Conservation (phyloP, 2,888 invertebrate genomes). For the Chrysotoxum bicinctum region DNA sequence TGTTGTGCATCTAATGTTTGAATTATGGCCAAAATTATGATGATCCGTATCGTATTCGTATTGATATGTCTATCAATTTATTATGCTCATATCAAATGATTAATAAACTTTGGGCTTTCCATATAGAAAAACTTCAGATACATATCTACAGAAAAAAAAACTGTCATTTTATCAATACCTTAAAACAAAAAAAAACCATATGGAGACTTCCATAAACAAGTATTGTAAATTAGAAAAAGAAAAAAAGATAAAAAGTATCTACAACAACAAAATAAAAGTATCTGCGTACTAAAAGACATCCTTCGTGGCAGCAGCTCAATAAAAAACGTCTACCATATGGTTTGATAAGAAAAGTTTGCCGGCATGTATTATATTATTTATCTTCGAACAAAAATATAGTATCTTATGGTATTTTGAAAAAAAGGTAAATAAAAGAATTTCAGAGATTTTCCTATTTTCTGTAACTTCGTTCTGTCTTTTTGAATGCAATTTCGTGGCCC, state of each 20-base stretch:
- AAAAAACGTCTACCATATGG: conserved; percentile 69
- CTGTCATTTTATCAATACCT: conserved; percentile 48
- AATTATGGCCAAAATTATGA: conserved; percentile 12
- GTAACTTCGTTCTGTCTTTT: background rate
- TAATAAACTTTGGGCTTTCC: conserved; percentile 15
- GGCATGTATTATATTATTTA: conserved; percentile 9
- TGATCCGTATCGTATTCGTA: background rate
- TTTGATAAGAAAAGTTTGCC: conserved; percentile 60
- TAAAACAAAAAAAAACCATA: conserved; percentile 35
- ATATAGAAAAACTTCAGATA: background rate
- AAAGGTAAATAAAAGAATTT: background rate
- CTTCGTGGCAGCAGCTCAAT: conserved; percentile 15
- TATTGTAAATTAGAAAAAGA: conserved; percentile 30
- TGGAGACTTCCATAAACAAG: background rate
- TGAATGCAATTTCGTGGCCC: conserved; percentile 13
- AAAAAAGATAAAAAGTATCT: background rate
- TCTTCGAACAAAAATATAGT: too few species aligned
- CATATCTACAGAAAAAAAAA: background rate
- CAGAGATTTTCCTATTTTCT: background rate
- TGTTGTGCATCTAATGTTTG: background rate
- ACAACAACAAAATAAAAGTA: conserved; percentile 1
- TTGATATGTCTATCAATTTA: conserved; percentile 15
- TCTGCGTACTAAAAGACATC: conserved; percentile 57
- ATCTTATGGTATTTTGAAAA: background rate
- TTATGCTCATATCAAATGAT: conserved; percentile 10